Percentiles rank a stretch among this genome's conserved stretches.
These are phyloP conservation scores for Thumatha senex DNA, from an alignment of 2,888 invertebrate species.

Conservation along the genomic window DNA sequence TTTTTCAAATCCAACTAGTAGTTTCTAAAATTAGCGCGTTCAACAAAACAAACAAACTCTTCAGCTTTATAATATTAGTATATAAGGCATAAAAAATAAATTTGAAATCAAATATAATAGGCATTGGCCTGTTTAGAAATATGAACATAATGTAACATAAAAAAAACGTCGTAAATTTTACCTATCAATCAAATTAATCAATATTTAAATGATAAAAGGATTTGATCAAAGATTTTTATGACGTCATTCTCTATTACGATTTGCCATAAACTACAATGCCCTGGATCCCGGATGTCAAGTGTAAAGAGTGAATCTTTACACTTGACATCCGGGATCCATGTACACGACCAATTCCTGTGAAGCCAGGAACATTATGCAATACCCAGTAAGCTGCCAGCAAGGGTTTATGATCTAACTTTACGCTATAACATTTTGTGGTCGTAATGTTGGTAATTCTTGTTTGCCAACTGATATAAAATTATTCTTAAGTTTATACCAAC, in stretches of 20 bases:
- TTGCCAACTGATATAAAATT: constrained; percentile 1
- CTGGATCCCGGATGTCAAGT: no score
- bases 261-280: background rate
- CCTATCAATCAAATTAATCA: constrained; percentile 11
- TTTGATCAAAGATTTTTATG: constrained; percentile 10
- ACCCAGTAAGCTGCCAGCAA: no score
- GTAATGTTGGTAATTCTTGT: constrained; percentile 5
- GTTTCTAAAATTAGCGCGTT: no score
- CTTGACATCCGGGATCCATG: no score
- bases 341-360: constrained; percentile 27
- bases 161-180: background rate
- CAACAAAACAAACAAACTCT: no score
- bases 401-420: constrained; percentile 8
- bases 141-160: no score
- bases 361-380: constrained; percentile 11
- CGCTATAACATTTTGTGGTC: constrained; percentile 7
- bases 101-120: background rate
- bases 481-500: background rate
- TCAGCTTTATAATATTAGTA: no score
- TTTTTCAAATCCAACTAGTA: no score
- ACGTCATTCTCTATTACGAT: constrained; percentile 8
- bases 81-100: no score
- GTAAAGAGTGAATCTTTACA: no score
- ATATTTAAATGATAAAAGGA: constrained; percentile 14
- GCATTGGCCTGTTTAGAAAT: background rate